Evolutionary conservation across 2,888 invertebrate genomes (phyloP).

Genomic region (Temnothorax rugatulus): DNA sequence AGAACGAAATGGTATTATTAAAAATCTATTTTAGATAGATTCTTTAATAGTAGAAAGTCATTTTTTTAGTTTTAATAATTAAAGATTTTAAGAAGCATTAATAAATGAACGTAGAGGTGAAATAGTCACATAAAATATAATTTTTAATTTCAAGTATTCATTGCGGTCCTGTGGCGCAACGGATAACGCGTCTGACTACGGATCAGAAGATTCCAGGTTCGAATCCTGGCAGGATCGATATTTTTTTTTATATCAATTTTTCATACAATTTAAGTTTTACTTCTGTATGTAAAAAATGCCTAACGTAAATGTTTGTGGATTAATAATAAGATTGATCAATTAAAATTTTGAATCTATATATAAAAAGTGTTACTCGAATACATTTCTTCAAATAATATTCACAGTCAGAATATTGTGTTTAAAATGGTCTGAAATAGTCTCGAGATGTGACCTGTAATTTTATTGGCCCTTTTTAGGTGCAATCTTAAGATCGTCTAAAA

Average conservation of each 20-base stretch:
- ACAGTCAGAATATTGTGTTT: neutral
- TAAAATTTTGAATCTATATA: neutral
- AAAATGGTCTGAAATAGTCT: too few species aligned
- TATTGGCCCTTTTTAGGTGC: neutral
- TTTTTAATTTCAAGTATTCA: neutral
- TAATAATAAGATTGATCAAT: neutral
- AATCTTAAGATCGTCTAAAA: neutral
- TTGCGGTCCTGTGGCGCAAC: slow-evolving; percentile 76
- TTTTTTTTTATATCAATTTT: slow-evolving; percentile 66
- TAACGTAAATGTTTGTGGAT: neutral
- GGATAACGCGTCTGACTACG: slow-evolving; percentile 81
- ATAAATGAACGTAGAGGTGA: neutral
- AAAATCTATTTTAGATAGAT: neutral
- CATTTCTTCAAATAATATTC: neutral
- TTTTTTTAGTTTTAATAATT: neutral
- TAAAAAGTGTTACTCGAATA: neutral
- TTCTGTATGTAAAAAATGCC: neutral
- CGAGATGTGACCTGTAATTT: neutral
- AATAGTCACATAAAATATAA: neutral
- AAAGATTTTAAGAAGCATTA: neutral
- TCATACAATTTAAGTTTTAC: too few species aligned
- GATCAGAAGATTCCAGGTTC: slow-evolving; percentile 88
- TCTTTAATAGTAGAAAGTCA: neutral
- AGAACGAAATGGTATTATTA: neutral
- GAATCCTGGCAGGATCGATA: slow-evolving; percentile 89